Evolutionary conservation across 2,113 vertebrate genomes (phyloP).

Genomic region (Lontra canadensis): DNA sequence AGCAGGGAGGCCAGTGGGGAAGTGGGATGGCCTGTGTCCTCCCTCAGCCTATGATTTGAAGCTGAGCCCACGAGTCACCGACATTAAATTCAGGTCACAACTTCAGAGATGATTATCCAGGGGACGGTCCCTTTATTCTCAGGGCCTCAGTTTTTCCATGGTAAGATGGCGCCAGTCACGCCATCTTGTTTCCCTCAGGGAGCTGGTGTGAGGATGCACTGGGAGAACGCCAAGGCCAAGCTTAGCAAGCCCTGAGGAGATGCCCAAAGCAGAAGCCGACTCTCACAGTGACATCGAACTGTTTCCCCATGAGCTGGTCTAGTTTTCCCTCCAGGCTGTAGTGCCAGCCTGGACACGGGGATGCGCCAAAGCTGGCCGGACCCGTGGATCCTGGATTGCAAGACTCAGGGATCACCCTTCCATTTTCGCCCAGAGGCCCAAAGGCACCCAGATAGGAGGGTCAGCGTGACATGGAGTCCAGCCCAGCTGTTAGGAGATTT

Average conservation of each 20-base stretch:
- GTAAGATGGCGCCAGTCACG: not conserved
- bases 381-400: not conserved
- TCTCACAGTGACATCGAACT: fast-evolving
- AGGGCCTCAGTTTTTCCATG: not conserved
- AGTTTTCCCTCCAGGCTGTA: not conserved
- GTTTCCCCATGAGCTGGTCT: not conserved
- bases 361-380: not conserved
- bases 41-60: not conserved
- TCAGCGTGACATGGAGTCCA: not conserved
- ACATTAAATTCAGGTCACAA: not conserved
- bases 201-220: fast-evolving
- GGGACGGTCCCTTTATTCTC: not conserved
- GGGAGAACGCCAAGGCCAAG: not conserved
- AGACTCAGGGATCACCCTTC: not conserved
- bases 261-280: fast-evolving
- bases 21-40: too few species aligned
- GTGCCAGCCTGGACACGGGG: not conserved
- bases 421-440: not conserved
- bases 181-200: not conserved
- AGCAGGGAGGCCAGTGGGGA: not conserved
- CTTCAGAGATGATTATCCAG: not conserved
- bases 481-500: not conserved
- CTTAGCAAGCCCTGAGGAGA: not conserved
- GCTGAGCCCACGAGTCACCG: not conserved
- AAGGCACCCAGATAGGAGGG: not conserved